These are phyloP conservation scores for Nasonovia ribisnigri DNA, from an alignment of 2,888 invertebrate species.

Conservation along the genomic window DNA sequence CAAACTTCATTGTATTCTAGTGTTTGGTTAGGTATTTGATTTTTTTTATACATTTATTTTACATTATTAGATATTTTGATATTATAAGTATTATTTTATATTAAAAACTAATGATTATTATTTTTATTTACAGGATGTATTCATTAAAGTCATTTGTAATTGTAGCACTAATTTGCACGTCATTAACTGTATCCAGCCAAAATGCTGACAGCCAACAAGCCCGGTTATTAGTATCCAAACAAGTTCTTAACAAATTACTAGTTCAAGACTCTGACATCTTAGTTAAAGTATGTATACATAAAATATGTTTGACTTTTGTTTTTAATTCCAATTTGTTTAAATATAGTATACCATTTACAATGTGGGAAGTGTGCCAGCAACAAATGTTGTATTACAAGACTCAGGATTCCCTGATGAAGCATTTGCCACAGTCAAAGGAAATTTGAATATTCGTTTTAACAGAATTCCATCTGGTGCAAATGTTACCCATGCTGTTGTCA, in stretches of 20 bases:
- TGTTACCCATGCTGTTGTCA: slow-evolving; percentile 92
- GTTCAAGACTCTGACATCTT: slow-evolving; percentile 97
- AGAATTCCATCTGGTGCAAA: slow-evolving; percentile 94
- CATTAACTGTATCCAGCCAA: not conserved
- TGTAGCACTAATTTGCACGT: slow-evolving; percentile 48
- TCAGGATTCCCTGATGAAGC: slow-evolving; percentile 92
- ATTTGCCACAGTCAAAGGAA: slow-evolving; percentile 91
- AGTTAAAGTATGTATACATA: slow-evolving; percentile 77
- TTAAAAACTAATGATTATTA: not conserved
- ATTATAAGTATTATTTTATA: not conserved
- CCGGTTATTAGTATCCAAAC: slow-evolving; percentile 89
- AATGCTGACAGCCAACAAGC: slow-evolving; percentile 72
- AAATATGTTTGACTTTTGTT: slow-evolving; percentile 16
- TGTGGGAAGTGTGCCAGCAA: slow-evolving; percentile 91
- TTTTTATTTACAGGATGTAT: slow-evolving; percentile 58
- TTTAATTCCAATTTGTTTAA: slow-evolving; percentile 28
- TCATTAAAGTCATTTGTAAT: slow-evolving; percentile 50
- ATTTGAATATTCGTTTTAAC: slow-evolving; percentile 84
- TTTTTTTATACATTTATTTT: not conserved
- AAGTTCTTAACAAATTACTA: slow-evolving; percentile 94
- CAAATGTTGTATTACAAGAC: slow-evolving; percentile 89
- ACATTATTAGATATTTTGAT: not conserved
- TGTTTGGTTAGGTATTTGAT: not conserved
- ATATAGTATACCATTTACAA: slow-evolving; percentile 88
- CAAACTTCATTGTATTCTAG: not conserved